phyloP scores from a whole-genome alignment of 2,888 invertebrate species.

The Augiades crinisus region DNA sequence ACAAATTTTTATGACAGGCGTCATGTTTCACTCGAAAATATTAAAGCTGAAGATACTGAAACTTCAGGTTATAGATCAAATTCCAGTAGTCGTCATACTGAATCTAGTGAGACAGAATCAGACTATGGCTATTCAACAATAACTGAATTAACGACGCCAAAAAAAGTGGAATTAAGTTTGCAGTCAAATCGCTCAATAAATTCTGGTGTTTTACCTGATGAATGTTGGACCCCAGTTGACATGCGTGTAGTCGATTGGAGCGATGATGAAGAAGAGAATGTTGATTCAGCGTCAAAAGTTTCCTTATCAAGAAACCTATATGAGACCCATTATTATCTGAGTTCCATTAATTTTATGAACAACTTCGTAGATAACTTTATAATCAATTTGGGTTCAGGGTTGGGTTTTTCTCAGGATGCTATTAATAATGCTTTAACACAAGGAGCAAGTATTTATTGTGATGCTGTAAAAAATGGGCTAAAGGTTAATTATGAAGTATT shows the following conservation, averaged over 20 bases:
- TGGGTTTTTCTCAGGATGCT: conserved; percentile 80
- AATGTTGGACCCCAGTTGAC: conserved; percentile 72
- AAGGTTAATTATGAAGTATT: conserved; percentile 83
- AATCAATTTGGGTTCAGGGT: conserved; percentile 77
- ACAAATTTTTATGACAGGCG: conserved; percentile 31
- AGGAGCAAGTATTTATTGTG: conserved; percentile 85
- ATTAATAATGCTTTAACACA: conserved; percentile 81
- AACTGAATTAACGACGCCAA: conserved; percentile 81
- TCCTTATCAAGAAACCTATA: conserved; percentile 59
- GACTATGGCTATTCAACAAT: conserved; percentile 84
- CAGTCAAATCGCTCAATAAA: conserved; percentile 57
- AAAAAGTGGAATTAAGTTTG: conserved; percentile 71
- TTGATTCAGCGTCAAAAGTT: conserved; percentile 49
- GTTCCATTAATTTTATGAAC: conserved; percentile 85
- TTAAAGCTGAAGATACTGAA: conserved; percentile 65
- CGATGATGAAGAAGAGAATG: conserved; percentile 65
- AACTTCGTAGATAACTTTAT: conserved; percentile 85
- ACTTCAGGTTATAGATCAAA: conserved; percentile 81
- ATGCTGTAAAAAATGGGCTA: conserved; percentile 62
- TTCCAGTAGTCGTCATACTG: conserved; percentile 64
- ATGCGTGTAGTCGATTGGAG: conserved; percentile 63
- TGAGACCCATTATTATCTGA: conserved; percentile 79
- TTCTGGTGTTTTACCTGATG: conserved; percentile 74
- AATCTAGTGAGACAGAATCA: conserved; percentile 78
- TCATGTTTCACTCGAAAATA: conserved; percentile 41